Conservation (phyloP, 2,888 invertebrate genomes). For the Drosophila longiperda region DNA sequence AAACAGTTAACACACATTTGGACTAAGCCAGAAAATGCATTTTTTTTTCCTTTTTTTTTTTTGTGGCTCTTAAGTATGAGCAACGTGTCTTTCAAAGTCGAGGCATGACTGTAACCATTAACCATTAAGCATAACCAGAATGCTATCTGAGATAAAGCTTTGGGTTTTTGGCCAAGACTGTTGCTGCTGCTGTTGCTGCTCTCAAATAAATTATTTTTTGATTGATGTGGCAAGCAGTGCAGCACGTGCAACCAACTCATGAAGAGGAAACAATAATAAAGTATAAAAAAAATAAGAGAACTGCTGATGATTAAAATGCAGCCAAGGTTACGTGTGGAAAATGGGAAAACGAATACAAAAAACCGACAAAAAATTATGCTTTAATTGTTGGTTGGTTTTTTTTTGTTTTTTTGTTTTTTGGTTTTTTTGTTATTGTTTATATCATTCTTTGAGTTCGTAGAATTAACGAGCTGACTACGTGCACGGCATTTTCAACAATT, state of each 20-base stretch:
- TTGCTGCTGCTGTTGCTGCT: constrained; percentile 43
- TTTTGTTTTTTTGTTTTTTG: background rate
- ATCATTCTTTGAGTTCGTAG: constrained; percentile 71
- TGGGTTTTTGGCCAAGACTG: constrained; percentile 16
- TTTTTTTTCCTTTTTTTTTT: constrained; percentile 44
- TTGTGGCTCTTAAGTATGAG: constrained; percentile 23
- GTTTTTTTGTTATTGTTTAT: constrained; percentile 46
- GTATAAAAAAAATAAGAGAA: constrained; percentile 3
- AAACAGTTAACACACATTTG: constrained; percentile 21
- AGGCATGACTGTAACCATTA: constrained; percentile 53
- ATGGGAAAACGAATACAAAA: background rate
- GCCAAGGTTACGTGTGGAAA: constrained; percentile 75
- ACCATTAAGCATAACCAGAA: constrained; percentile 49
- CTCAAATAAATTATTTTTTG: constrained; percentile 78
- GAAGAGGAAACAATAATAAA: constrained; percentile 29
- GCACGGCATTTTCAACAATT: constrained; percentile 65
- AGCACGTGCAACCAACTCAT: constrained; percentile 72
- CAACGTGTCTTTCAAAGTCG: constrained; percentile 49
- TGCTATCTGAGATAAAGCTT: constrained; percentile 58
- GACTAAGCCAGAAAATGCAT: constrained; percentile 53
- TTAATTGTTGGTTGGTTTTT: constrained; percentile 66
- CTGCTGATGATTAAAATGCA: constrained; percentile 72
- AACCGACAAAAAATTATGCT: constrained; percentile 39
- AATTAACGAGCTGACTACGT: constrained; percentile 74
- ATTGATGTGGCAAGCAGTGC: constrained; percentile 67